Conservation (phyloP, 2,113 vertebrate genomes). For the Sturnus vulgaris region DNA sequence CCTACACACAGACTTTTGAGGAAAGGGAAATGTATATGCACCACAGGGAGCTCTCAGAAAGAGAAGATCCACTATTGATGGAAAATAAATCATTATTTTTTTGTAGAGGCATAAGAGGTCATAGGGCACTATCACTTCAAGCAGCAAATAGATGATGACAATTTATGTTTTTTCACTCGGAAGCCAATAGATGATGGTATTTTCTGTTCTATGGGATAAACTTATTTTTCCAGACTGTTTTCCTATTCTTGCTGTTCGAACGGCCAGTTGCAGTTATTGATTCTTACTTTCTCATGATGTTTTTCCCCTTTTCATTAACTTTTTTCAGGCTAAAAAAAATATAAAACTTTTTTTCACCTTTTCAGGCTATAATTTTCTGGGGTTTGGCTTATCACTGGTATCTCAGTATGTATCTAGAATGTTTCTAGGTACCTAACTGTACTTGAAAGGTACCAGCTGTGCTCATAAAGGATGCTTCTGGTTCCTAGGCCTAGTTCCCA, state of each 20-base stretch:
- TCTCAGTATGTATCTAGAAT: not conserved
- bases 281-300: not conserved
- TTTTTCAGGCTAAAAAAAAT: not conserved
- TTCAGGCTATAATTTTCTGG: not conserved
- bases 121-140: not conserved
- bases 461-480: not conserved
- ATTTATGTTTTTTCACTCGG: not conserved
- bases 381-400: not conserved
- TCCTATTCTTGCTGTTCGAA: not conserved
- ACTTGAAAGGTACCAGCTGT: not conserved
- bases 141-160: not conserved
- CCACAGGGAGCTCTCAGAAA: not conserved
- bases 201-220: not conserved
- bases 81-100: not conserved
- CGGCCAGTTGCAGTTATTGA: rapidly evolving
- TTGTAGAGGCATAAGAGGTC: not conserved
- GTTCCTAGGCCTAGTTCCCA: not conserved
- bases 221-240: not conserved
- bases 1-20: not conserved
- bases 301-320: not conserved
- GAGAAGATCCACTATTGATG: not conserved
- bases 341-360: not conserved
- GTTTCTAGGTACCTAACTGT: not conserved
- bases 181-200: not conserved
- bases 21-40: not conserved